Evolutionary conservation across 2,888 invertebrate species (phyloP).

Genomic region (Drosophila crucigera): DNA sequence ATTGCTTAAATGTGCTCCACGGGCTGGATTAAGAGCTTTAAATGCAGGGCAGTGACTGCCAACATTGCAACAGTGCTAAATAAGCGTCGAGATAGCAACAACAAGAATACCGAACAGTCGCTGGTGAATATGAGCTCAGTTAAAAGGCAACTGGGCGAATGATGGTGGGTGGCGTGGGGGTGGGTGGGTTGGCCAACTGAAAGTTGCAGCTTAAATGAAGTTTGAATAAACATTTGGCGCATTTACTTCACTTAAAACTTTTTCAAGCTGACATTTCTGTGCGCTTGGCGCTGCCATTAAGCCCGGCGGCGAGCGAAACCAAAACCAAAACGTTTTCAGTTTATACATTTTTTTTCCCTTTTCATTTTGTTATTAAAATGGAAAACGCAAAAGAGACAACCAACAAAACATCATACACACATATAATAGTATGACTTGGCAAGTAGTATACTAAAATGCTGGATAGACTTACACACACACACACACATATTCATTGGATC

Average conservation of each 20-base stretch:
- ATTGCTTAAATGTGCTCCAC: conserved; percentile 52
- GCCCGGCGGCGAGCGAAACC: conserved; percentile 43
- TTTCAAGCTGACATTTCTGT: conserved; percentile 68
- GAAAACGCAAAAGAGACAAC: conserved; percentile 26
- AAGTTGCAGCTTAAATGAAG: conserved; percentile 77
- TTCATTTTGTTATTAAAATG: conserved; percentile 57
- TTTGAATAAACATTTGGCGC: conserved; percentile 82
- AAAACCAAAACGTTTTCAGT: conserved; percentile 60
- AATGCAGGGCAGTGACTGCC: conserved; percentile 56
- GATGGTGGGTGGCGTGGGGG: background rate
- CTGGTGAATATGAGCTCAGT: conserved; percentile 72
- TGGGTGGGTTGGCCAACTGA: conserved; percentile 9
- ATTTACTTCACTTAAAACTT: conserved; percentile 81
- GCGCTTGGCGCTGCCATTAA: conserved; percentile 59
- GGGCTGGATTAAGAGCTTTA: conserved; percentile 63
- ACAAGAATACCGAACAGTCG: conserved; percentile 40
- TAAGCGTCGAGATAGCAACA: conserved; percentile 30
- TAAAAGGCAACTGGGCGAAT: conserved; percentile 57
- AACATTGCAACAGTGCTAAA: conserved; percentile 53
- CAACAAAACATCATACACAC: conserved; percentile 5
- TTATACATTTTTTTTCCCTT: conserved; percentile 13
- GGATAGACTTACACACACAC: conserved; percentile 28
- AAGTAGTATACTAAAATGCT: conserved; percentile 72
- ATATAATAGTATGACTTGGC: conserved; percentile 70
- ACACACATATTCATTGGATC: conserved; percentile 13